These are phyloP conservation scores for Blennius ocellaris DNA, from an alignment of 2,113 vertebrate species.

Conservation along the genomic window DNA sequence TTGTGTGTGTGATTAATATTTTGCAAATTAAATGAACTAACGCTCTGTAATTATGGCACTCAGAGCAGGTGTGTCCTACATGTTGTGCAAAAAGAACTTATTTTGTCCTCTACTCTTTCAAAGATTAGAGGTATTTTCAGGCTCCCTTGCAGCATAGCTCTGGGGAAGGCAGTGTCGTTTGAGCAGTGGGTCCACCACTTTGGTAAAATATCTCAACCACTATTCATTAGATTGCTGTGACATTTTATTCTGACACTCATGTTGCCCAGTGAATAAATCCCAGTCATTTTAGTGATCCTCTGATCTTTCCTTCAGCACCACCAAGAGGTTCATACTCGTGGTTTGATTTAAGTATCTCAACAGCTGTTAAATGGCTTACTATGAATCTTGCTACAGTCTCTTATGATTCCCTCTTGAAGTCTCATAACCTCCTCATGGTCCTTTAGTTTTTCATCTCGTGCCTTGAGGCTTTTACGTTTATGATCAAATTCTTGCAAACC, in stretches of 20 bases:
- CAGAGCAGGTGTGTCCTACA: neutral
- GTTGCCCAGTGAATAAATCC: neutral
- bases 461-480: no score
- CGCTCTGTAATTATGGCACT: neutral
- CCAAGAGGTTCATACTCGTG: no score
- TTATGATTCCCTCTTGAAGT: neutral
- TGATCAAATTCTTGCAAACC: no score
- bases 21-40: neutral
- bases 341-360: no score
- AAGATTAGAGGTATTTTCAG: neutral
- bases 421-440: neutral
- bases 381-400: neutral
- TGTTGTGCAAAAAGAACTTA: neutral
- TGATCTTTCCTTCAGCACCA: neutral
- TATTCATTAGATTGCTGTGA: neutral
- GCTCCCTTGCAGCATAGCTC: neutral
- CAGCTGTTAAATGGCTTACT: neutral
- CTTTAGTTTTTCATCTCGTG: no score
- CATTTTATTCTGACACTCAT: neutral
- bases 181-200: neutral
- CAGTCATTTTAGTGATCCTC: neutral
- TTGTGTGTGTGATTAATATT: slow-evolving; percentile 16
- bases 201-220: neutral
- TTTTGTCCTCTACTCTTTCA: neutral
- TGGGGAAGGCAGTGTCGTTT: neutral